A percentile compares a stretch with the other conserved stretches of the same genome.
These are phyloP conservation scores for Mareca penelope DNA, from an alignment of 2,797 vertebrate species.

Conservation along the genomic window DNA sequence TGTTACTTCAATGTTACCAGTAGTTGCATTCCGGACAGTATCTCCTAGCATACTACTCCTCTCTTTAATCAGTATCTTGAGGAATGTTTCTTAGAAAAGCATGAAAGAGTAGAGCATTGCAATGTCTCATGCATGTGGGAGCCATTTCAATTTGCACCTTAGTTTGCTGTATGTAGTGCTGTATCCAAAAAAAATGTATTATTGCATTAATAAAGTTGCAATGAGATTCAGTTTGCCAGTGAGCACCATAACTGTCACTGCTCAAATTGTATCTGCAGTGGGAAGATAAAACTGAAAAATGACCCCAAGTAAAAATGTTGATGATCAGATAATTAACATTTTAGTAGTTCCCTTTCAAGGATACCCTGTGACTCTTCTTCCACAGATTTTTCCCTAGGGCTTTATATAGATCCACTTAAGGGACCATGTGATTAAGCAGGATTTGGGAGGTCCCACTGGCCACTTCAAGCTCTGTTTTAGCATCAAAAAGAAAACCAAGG, in stretches of 20 bases:
- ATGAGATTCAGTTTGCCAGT: conserved; percentile 25
- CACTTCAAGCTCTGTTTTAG: neutral
- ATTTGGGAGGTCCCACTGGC: neutral
- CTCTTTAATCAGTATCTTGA: neutral
- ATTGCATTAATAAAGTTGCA: neutral
- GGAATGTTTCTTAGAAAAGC: neutral
- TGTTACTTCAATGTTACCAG: neutral
- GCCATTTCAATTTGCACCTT: neutral
- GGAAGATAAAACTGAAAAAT: neutral
- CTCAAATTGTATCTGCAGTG: neutral
- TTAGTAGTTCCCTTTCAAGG: neutral
- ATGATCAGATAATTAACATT: conserved; percentile 22
- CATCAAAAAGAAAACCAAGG: neutral
- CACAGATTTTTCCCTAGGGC: neutral
- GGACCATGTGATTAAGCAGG: neutral
- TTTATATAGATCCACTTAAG: neutral
- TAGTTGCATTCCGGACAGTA: neutral
- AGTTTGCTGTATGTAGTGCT: neutral
- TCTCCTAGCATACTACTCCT: neutral
- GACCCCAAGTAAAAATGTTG: neutral
- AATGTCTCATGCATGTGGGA: neutral
- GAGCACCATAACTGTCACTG: neutral
- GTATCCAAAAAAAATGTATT: neutral
- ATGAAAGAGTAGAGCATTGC: neutral
- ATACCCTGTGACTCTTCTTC: neutral